Evolutionary conservation across 2,797 vertebrate species (phyloP), one percentile per base, ranked within the genome.

Genomic region (Champsocephalus esox): DNA sequence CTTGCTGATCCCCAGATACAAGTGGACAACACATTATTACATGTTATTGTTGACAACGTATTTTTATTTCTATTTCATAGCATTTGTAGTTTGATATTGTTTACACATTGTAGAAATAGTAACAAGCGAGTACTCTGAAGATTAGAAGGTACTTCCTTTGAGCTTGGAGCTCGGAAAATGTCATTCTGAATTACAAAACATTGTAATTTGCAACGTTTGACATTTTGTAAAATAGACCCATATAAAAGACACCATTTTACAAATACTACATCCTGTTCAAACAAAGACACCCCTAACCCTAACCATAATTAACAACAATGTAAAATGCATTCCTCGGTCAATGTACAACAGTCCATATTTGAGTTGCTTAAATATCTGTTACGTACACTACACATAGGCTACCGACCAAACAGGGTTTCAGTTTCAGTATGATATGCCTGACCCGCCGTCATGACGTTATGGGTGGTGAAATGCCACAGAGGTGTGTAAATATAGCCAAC

Each of bases 401-500:
- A 28, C 8, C 8, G 0, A 46, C 5, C 21, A 58, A 21, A 63
- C 57, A 8, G 14, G n/a, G 65, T 59, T 79, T 61, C 41, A 54
- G 72, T 62, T 61, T 64, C 21, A 62, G 38, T 46, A 17, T 19
- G 1, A 4, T 3, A 38, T 43, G 10, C 16, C 28, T 57, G 56
- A 66, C 5, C 12, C 4, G 8, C n/a, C 16, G 32, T n/a, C 60
- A 32, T 56, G 17, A 54, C 46, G 11, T 0, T 55, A 34, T 70
- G 75, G 75, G 74, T 75, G 84, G 58, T 12, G 45, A 79, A 75
- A 12, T 57, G 64, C 50, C 11, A 3, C 44, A 17, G 9, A 83
- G 59, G 72, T 58, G 49, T 81, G 75, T 80, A 75, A 79, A 70
- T 12, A 65, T 61, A 59, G 83, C 75, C 75, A 78, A 88, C 87